Evolutionary conservation across 2,113 vertebrate genomes (phyloP).

Genomic region (Cebidichthys violaceus): DNA sequence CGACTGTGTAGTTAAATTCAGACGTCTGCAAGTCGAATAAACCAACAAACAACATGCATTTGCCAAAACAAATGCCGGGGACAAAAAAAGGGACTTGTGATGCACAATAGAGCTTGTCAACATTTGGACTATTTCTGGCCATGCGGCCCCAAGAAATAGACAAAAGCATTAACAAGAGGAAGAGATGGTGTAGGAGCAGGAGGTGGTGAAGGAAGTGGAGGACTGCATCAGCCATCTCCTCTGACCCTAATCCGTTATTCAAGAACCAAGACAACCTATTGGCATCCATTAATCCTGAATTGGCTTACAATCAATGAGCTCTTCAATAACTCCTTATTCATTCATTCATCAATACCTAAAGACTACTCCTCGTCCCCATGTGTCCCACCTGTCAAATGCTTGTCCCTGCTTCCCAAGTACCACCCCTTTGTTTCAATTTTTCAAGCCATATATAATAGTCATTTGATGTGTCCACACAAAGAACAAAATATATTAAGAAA

Average conservation of each 20-base stretch:
- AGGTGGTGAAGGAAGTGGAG: constrained; percentile 6
- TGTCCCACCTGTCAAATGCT: constrained; percentile 51
- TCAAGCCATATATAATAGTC: background rate
- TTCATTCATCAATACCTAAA: constrained; percentile 72
- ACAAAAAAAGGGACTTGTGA: constrained; percentile 20
- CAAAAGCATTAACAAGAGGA: background rate
- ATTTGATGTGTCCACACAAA: background rate
- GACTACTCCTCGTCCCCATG: constrained; percentile 32
- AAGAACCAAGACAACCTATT: constrained; percentile 75
- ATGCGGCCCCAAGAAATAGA: constrained; percentile 37
- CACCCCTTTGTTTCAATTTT: background rate
- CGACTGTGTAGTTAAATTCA: constrained; percentile 13
- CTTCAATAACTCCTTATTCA: constrained; percentile 76
- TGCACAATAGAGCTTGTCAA: constrained; percentile 57
- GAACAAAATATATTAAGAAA: background rate
- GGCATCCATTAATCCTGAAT: constrained; percentile 72
- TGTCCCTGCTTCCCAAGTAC: background rate
- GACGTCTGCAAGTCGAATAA: constrained; percentile 28
- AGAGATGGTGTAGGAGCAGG: constrained; percentile 12
- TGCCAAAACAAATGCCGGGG: constrained; percentile 42
- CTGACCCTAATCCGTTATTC: constrained; percentile 68
- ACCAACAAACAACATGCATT: constrained; percentile 44
- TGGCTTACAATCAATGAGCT: constrained; percentile 69
- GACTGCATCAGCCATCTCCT: constrained; percentile 39
- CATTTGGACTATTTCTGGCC: constrained; percentile 33